These are phyloP conservation scores for Anabas testudineus DNA, from an alignment of 2,797 vertebrate genomes.

Conservation along the genomic window DNA sequence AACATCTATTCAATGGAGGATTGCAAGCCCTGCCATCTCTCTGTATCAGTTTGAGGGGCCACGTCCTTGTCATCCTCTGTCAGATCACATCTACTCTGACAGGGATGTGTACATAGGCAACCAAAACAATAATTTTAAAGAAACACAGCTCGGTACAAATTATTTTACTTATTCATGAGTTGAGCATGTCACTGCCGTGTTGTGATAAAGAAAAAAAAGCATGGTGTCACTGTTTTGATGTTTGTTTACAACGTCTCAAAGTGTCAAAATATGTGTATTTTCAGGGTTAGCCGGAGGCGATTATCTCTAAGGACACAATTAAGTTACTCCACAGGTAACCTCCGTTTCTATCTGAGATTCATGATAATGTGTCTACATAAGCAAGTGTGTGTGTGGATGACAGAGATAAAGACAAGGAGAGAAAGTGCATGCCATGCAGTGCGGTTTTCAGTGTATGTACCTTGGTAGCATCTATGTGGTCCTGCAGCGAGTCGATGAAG, in stretches of 20 bases:
- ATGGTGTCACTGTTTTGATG: conserved; percentile 41
- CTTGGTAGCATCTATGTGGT: conserved; percentile 95
- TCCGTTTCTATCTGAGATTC: conserved; percentile 23
- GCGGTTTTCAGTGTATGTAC: conserved; percentile 70
- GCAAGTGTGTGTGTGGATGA: neutral
- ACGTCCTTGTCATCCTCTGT: conserved; percentile 59
- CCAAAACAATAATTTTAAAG: conserved; percentile 50
- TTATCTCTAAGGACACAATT: conserved; percentile 53
- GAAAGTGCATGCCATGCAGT: too few species aligned
- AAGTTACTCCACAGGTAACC: conserved; percentile 41
- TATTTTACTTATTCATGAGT: conserved; percentile 34
- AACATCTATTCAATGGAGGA: conserved; percentile 50
- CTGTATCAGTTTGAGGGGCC: conserved; percentile 46
- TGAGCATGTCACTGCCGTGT: conserved; percentile 1
- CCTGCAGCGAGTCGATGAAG: conserved; percentile 90
- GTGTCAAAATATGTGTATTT: conserved; percentile 29
- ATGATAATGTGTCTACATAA: conserved; percentile 18
- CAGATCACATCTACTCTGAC: conserved; percentile 46
- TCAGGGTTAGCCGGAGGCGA: conserved; percentile 18
- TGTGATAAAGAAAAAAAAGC: conserved; percentile 5
- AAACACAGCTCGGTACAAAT: conserved; percentile 18
- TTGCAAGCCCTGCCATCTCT: conserved; percentile 36
- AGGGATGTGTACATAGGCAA: conserved; percentile 15
- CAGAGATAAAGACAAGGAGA: conserved; percentile 1
- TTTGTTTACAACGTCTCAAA: conserved; percentile 43